Evolutionary conservation across 1,140 invertebrate genomes (phyloP).

Genomic region (Spodoptera litura): DNA sequence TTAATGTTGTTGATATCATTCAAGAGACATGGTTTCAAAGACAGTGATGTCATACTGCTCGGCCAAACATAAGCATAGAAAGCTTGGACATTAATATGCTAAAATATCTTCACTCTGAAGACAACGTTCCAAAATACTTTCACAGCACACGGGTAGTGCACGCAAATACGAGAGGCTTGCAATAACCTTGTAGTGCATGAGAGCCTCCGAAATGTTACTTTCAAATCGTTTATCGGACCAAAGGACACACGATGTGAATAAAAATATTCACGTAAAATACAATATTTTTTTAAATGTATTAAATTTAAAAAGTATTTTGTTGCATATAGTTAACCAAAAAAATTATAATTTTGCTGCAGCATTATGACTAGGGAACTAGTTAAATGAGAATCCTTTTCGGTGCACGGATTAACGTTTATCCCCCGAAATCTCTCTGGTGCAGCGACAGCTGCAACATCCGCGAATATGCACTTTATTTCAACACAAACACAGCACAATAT

Average conservation of each 20-base stretch:
- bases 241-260: constrained; percentile 44
- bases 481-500: constrained; percentile 66
- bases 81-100: constrained; percentile 81
- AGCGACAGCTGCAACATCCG: constrained; percentile 69
- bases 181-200: constrained; percentile 66
- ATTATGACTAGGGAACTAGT: constrained; percentile 15
- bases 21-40: constrained; percentile 42
- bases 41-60: constrained; percentile 54
- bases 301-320: constrained; percentile 3
- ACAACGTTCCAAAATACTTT: constrained; percentile 81
- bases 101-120: constrained; percentile 77
- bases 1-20: constrained; percentile 32
- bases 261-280: constrained; percentile 11
- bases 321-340: not conserved
- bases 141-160: constrained; percentile 75
- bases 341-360: constrained; percentile 44
- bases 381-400: constrained; percentile 19
- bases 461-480: constrained; percentile 58
- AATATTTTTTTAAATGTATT: not conserved
- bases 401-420: constrained; percentile 46
- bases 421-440: constrained; percentile 62
- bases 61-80: constrained; percentile 71
- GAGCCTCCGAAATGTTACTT: constrained; percentile 62
- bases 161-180: constrained; percentile 70
- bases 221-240: constrained; percentile 48